These are phyloP conservation scores for Zonitis immaculata DNA, from an alignment of 2,888 invertebrate species.

Conservation along the genomic window DNA sequence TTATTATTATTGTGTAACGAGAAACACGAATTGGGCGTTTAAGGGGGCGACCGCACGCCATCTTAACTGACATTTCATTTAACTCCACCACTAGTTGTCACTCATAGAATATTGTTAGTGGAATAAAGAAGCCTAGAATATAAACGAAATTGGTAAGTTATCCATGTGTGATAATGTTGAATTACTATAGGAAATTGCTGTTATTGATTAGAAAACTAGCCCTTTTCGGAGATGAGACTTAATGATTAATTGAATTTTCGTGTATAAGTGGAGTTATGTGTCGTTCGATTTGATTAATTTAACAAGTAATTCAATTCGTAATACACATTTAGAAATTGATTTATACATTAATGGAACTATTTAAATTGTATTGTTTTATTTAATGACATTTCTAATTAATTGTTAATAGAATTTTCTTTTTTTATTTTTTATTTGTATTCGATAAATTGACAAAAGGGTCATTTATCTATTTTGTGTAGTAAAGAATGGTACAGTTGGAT, in stretches of 20 bases:
- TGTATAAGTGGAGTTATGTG: slow-evolving; percentile 42
- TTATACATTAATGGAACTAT: slow-evolving; percentile 17
- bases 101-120: slow-evolving; percentile 43
- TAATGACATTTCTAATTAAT: slow-evolving; percentile 10
- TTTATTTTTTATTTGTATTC: too few relatives aligned
- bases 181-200: slow-evolving; percentile 44
- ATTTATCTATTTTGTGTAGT: slow-evolving; percentile 21
- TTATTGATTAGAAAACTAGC: slow-evolving; percentile 45
- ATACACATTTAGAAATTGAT: slow-evolving; percentile 22
- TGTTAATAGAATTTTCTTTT: slow-evolving; percentile 15
- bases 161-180: slow-evolving; percentile 46
- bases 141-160: slow-evolving; percentile 26
- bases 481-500: slow-evolving; percentile 12
- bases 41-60: slow-evolving; percentile 43
- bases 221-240: slow-evolving; percentile 41
- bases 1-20: slow-evolving; percentile 46
- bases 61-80: slow-evolving; percentile 52
- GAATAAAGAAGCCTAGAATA: slow-evolving; percentile 34
- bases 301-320: slow-evolving; percentile 40
- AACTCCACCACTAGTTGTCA: slow-evolving; percentile 48
- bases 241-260: slow-evolving; percentile 49
- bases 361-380: slow-evolving; percentile 15
- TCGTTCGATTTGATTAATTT: slow-evolving; percentile 46
- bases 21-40: slow-evolving; percentile 48
- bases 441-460: slow-evolving; percentile 12